Percentiles rank a stretch among this genome's conserved stretches.
These are phyloP conservation scores for Watsonalla cultraria DNA, from an alignment of 2,888 invertebrate species.

Conservation along the genomic window DNA sequence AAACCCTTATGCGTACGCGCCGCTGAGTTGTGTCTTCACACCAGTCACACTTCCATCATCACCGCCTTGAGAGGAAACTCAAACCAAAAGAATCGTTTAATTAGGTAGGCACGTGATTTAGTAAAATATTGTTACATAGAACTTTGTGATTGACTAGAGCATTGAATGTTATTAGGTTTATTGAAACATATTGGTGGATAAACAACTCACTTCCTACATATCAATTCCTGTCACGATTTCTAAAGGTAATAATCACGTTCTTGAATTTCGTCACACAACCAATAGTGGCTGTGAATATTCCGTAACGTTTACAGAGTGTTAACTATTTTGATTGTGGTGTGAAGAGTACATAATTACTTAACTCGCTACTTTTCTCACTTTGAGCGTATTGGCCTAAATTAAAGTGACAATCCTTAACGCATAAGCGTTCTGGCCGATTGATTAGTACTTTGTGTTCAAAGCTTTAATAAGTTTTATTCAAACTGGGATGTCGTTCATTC, in stretches of 20 bases:
- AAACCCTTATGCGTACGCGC: constrained; percentile 80
- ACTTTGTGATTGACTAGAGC: constrained; percentile 5
- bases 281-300: constrained; percentile 19
- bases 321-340: constrained; percentile 51
- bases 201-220: background rate
- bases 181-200: background rate
- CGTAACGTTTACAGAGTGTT: constrained; percentile 33
- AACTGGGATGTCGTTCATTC: too few species aligned
- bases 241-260: constrained; percentile 3
- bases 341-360: constrained; percentile 50
- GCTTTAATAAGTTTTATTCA: too few species aligned
- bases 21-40: constrained; percentile 79
- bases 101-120: background rate
- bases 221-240: constrained; percentile 1
- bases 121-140: background rate
- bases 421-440: constrained; percentile 2
- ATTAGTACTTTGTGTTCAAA: too few species aligned
- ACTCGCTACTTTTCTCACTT: constrained; percentile 53
- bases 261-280: constrained; percentile 17
- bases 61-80: constrained; percentile 33
- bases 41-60: constrained; percentile 71
- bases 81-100: constrained; percentile 4
- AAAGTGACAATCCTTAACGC: constrained; percentile 23
- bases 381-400: constrained; percentile 27
- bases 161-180: background rate